These are phyloP conservation scores for Calliphora vomitoria DNA, from an alignment of 2,888 invertebrate genomes.

Conservation along the genomic window DNA sequence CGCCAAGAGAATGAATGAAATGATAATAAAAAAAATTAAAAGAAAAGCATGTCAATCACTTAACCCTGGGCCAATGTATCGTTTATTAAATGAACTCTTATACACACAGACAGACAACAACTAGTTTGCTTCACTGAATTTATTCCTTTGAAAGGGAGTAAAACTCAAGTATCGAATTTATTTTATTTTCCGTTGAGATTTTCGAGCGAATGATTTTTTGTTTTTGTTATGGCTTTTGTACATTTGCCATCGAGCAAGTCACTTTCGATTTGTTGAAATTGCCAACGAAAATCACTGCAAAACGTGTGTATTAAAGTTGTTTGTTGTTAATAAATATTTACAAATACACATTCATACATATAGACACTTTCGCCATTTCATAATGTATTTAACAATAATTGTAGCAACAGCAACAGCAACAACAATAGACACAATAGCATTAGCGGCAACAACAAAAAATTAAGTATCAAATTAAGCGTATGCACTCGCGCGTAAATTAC, in stretches of 20 bases:
- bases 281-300: conserved; percentile 8
- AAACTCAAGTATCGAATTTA: neutral
- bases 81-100: neutral
- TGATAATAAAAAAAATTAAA: neutral
- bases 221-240: neutral
- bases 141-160: neutral
- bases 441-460: conserved; percentile 30
- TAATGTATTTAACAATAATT: conserved; percentile 42
- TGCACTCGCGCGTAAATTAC: conserved; percentile 72
- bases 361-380: neutral
- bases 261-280: conserved; percentile 13
- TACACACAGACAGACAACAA: neutral
- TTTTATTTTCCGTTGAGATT: neutral
- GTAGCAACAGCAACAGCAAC: conserved; percentile 12
- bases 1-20: neutral
- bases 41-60: conserved; percentile 9
- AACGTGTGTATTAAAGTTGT: neutral
- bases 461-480: conserved; percentile 67
- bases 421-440: conserved; percentile 24
- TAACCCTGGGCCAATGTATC: conserved; percentile 10
- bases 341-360: neutral
- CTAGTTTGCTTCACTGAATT: neutral
- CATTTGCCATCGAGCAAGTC: neutral
- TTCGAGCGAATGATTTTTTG: neutral
- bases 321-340: conserved; percentile 2